Percentiles rank a stretch among this genome's conserved stretches.
Conservation (phyloP, 2,113 vertebrate genomes). For the Ia io region DNA sequence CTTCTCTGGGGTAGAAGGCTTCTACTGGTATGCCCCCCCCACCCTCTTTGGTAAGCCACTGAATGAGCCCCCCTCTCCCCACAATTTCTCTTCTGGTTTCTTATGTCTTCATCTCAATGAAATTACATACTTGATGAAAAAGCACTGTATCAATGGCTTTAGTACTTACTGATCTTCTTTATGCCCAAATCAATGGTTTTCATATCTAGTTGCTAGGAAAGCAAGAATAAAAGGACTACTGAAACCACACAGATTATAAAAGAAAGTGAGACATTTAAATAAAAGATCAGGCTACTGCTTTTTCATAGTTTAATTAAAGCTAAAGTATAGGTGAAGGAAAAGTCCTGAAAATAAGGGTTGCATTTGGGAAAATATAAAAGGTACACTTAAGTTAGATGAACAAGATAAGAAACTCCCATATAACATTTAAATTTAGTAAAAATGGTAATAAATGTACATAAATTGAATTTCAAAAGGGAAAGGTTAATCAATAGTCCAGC, state of each 20-base stretch:
- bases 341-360: neutral
- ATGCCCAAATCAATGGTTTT: constrained; percentile 6
- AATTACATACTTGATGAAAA: neutral
- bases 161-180: constrained; percentile 29
- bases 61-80: neutral
- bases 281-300: neutral
- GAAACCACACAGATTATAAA: neutral
- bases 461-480: constrained; percentile 21
- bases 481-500: neutral
- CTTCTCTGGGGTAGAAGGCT: neutral
- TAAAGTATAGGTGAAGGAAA: neutral
- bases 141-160: neutral
- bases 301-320: constrained; percentile 18
- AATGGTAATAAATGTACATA: neutral
- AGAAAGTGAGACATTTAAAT: constrained; percentile 27
- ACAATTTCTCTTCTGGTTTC: neutral
- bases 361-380: neutral
- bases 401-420: neutral
- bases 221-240: neutral
- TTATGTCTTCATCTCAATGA: neutral
- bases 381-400: neutral
- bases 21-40: neutral
- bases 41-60: neutral
- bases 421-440: constrained; percentile 8
- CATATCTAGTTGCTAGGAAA: constrained; percentile 24